Evolutionary conservation across 2,113 vertebrate species (phyloP).

Genomic region (Fregetta grallaria): DNA sequence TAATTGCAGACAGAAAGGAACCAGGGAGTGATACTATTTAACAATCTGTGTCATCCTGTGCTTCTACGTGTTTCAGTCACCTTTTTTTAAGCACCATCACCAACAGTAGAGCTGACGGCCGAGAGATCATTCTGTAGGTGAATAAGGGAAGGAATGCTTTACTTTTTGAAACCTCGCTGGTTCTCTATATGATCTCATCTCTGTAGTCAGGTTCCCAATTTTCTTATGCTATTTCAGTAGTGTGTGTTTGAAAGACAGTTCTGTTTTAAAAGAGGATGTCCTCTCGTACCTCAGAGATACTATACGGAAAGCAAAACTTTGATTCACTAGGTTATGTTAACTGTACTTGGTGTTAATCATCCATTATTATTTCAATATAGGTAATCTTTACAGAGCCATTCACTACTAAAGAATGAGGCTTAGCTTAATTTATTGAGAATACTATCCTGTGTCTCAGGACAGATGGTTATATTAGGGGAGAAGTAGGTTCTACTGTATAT

Average conservation of each 20-base stretch:
- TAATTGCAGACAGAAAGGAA: neutral
- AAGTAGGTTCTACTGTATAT: neutral
- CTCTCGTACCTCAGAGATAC: neutral
- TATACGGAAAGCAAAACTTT: neutral
- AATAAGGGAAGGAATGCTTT: neutral
- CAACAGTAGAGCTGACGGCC: neutral
- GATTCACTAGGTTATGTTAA: neutral
- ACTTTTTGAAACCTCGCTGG: neutral
- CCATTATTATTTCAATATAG: neutral
- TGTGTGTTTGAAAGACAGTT: neutral
- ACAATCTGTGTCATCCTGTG: neutral
- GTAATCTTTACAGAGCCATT: neutral
- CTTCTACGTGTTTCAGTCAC: fast-evolving
- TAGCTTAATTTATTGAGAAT: neutral
- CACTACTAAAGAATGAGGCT: neutral
- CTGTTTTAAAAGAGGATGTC: neutral
- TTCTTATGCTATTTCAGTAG: neutral
- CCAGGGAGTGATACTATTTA: neutral
- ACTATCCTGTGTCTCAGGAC: neutral
- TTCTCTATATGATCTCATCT: neutral
- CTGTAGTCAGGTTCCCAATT: neutral
- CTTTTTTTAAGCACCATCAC: neutral
- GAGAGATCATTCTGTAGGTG: neutral
- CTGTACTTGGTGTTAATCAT: neutral
- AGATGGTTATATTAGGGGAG: neutral